Conservation (phyloP, 2,888 invertebrate species). For the Philonicus albiceps region DNA sequence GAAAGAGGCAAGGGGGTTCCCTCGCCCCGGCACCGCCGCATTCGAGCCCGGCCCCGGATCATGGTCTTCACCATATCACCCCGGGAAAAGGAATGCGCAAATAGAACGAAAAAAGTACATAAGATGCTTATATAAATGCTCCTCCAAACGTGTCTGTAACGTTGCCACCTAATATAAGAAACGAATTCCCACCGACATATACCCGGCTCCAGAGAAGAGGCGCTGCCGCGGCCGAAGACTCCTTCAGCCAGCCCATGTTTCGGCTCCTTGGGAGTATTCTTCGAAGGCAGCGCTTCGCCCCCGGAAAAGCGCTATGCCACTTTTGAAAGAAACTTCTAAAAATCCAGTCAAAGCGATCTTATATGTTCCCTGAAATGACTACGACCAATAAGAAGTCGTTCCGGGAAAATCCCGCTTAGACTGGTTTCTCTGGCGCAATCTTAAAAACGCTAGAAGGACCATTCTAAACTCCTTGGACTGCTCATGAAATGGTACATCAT, state of each 20-base stretch:
- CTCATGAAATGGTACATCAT: constrained; percentile 48
- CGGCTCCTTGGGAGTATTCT: not conserved
- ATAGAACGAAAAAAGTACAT: constrained; percentile 46
- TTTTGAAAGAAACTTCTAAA: constrained; percentile 45
- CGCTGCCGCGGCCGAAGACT: not conserved
- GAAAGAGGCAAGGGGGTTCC: not conserved
- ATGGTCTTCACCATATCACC: constrained; percentile 12
- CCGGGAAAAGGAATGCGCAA: constrained; percentile 43
- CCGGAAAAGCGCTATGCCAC: constrained; percentile 17
- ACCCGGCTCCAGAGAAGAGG: constrained; percentile 6
- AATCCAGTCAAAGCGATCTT: constrained; percentile 49
- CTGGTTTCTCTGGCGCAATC: constrained; percentile 43
- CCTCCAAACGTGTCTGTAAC: constrained; percentile 48
- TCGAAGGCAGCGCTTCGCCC: not conserved
- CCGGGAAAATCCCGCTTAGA: constrained; percentile 49
- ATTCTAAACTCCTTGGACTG: constrained; percentile 45
- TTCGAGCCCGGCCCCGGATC: not conserved
- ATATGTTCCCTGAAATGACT: constrained; percentile 50
- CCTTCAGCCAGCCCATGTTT: not conserved
- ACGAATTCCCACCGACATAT: constrained; percentile 27
- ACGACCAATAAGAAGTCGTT: constrained; percentile 57
- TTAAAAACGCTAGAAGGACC: constrained; percentile 31
- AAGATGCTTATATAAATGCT: constrained; percentile 48
- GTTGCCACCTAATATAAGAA: constrained; percentile 49
- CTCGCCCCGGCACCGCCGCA: not conserved